Base-by-base conservation (phyloP, 2,888 invertebrate genomes). In the Drosophila neonasuta region DNA sequence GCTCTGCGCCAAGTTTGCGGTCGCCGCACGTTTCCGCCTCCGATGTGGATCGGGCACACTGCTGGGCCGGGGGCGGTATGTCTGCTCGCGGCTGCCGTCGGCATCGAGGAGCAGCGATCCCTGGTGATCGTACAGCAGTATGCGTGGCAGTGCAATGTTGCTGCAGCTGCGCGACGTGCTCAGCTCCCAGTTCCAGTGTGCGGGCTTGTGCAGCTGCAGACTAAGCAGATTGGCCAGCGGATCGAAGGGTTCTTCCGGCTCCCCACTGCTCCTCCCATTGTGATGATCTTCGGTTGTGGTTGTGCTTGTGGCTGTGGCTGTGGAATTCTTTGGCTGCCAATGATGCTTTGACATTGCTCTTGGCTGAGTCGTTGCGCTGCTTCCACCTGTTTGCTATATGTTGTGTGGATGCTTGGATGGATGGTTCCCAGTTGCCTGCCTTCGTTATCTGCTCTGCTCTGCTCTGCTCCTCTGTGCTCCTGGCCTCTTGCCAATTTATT, bases 91-190 rank as follows among this genome's bases (percentile, higher is more conserved):
- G 79, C 44, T 91, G 78, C 87, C 79, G 17, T 83, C 74, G 3
- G 88, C 88, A 58, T 93, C 92, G 1, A 92, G 90, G 13, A 93
- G 79, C 29, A 93, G 88, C 51, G 90, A 84, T 13, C 92, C 92
- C 68, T 91, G 91, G 58, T 92, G 91, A 77, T 93, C 91, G 77
- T 91, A 93, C 8, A 93, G 89, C 71, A 93, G 90, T 20, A 93
- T 92, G 6, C 91, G 89, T 3, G 93, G 93, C 75, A 93, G 84
- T 30, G 91, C 88, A 59, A 93, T 92, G 75, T 92, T 92, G 30
- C 92, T 92, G 51, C 93, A 92, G 48, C 93, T 93, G 77, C 92
- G 92, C 30, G 93, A 93, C 2, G 93, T 93, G 30, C 92, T 92
- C 71, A 93, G 79, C 81, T 93, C 92, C 93, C 93, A 93, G 74